Evolutionary conservation across 2,797 vertebrate species (phyloP).

Genomic region (Scyliorhinus canicula): DNA sequence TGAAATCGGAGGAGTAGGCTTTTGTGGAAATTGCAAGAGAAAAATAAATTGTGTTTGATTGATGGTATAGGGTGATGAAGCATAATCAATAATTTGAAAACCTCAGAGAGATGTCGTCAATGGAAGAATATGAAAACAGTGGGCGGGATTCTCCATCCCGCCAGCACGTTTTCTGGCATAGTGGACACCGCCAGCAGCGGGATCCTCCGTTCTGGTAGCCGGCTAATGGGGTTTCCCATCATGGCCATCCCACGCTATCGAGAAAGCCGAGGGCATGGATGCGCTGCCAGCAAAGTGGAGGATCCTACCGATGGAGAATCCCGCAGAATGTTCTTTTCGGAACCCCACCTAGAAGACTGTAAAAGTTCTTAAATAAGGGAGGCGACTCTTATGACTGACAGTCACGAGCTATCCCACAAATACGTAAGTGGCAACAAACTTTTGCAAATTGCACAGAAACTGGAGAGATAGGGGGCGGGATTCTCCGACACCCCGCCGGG

Average conservation of each 20-base stretch:
- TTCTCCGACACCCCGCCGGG: no score
- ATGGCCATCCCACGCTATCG: no score
- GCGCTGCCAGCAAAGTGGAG: no score
- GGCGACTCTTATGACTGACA: background rate
- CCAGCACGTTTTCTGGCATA: no score
- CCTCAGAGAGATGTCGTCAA: background rate
- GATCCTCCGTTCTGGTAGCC: no score
- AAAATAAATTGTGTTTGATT: background rate
- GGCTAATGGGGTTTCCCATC: no score
- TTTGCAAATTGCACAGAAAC: background rate
- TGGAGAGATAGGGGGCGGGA: no score
- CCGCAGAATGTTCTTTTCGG: no score
- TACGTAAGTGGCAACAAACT: background rate
- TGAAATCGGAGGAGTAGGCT: background rate
- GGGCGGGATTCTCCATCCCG: no score
- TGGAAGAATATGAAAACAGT: background rate
- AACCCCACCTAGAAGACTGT: background rate
- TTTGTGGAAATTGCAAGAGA: background rate
- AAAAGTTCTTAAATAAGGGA: background rate
- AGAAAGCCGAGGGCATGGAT: no score
- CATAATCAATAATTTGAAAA: background rate
- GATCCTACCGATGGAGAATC: no score
- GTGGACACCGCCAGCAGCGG: no score
- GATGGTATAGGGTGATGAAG: background rate
- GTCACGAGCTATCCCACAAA: background rate